phyloP scores from a whole-genome alignment of 2,797 vertebrate species.

The Poliocrania exsul region DNA sequence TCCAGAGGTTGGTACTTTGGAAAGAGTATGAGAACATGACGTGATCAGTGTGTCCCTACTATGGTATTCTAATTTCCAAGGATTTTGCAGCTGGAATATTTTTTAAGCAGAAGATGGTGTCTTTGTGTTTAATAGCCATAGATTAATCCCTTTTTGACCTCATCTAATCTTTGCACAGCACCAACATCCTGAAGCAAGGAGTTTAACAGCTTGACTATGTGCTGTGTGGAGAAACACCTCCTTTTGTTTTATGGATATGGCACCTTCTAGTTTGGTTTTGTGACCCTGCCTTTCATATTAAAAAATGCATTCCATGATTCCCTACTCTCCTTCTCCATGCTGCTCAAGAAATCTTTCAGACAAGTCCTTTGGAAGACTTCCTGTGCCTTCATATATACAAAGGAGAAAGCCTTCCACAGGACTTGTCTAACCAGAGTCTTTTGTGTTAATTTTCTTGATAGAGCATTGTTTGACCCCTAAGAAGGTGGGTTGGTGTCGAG shows the following conservation, averaged over 20 bases:
- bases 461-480: constrained; percentile 89
- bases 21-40: neutral
- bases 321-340: neutral
- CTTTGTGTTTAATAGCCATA: neutral
- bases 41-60: neutral
- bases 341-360: neutral
- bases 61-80: neutral
- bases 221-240: neutral
- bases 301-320: neutral
- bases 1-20: neutral
- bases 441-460: constrained; percentile 41
- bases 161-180: neutral
- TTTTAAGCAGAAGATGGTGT: neutral
- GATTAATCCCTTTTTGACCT: neutral
- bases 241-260: neutral
- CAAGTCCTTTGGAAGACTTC: neutral
- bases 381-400: neutral
- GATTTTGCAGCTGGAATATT: neutral
- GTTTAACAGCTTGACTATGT: neutral
- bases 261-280: neutral
- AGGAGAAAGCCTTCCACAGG: neutral
- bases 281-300: neutral
- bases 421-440: neutral
- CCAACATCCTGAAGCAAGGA: neutral
- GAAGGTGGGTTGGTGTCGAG: constrained; percentile 90